Conservation (phyloP, 2,888 invertebrate species). For the Bibio marci region DNA sequence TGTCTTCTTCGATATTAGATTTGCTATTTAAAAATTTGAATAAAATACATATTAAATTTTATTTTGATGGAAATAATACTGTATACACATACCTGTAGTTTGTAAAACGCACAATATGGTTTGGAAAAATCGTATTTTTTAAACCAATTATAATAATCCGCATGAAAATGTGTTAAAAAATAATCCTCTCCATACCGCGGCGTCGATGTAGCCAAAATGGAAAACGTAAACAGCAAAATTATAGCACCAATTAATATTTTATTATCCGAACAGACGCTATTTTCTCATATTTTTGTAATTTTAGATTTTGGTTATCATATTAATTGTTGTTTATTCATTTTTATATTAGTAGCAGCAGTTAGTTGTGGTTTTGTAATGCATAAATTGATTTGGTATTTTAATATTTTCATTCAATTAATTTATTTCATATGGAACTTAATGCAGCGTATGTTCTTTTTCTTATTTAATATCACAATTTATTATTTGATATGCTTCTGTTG, state of each 20-base stretch:
- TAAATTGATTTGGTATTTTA: no score
- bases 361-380: no score
- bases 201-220: slow-evolving; percentile 49
- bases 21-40: slow-evolving; percentile 25
- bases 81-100: slow-evolving; percentile 35
- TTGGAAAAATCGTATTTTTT: slow-evolving; percentile 45
- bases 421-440: no score
- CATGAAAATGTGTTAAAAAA: slow-evolving; percentile 62
- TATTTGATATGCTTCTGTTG: no score
- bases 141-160: slow-evolving; percentile 59
- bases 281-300: no score
- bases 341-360: no score
- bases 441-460: no score
- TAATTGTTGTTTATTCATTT: no score
- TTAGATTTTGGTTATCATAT: no score
- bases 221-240: slow-evolving; percentile 63
- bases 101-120: slow-evolving; percentile 47
- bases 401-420: no score
- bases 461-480: no score
- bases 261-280: slow-evolving; percentile 20
- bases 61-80: not conserved
- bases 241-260: slow-evolving; percentile 36
- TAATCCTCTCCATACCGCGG: slow-evolving; percentile 50
- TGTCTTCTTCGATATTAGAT: slow-evolving; percentile 40
- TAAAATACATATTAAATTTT: slow-evolving; percentile 18